phyloP scores from a whole-genome alignment of 1,140 invertebrate species.

The Laupala kohalensis region DNA sequence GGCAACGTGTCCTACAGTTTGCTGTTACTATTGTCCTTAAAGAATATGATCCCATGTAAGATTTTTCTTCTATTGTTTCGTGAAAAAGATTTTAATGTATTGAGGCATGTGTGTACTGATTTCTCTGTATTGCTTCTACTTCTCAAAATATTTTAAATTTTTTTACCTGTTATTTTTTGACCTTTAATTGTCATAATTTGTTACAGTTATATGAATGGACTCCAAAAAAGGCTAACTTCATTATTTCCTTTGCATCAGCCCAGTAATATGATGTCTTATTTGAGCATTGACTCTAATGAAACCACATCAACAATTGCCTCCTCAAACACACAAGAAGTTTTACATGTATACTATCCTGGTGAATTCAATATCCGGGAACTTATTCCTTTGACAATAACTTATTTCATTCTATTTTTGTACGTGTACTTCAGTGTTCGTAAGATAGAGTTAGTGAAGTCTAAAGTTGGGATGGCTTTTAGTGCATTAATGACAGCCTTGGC shows the following conservation, averaged over 20 bases:
- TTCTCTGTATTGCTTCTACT: no score
- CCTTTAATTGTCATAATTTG: constrained; percentile 16
- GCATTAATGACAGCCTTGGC: constrained; percentile 77
- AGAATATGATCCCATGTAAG: constrained; percentile 61
- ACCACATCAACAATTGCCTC: neutral
- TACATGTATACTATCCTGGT: constrained; percentile 74
- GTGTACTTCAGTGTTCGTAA: constrained; percentile 91
- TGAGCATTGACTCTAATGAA: neutral
- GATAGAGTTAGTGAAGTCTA: constrained; percentile 86
- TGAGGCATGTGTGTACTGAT: no score
- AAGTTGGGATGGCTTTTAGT: constrained; percentile 77
- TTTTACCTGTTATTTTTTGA: no score
- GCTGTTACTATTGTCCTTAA: constrained; percentile 79
- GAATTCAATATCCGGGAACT: constrained; percentile 78
- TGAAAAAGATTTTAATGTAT: no score
- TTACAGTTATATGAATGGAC: constrained; percentile 61
- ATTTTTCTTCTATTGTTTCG: constrained; percentile 11
- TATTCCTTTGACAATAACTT: constrained; percentile 69
- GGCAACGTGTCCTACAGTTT: constrained; percentile 75
- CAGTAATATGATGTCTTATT: constrained; percentile 16
- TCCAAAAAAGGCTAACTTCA: constrained; percentile 51
- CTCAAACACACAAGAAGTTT: neutral
- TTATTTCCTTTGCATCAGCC: constrained; percentile 58
- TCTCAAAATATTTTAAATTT: no score
- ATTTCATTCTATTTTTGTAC: constrained; percentile 76